Percentiles rank a stretch among this genome's conserved stretches.
Conservation (phyloP, 2,113 vertebrate genomes). For the Sinocyclocheilus anshuiensis region DNA sequence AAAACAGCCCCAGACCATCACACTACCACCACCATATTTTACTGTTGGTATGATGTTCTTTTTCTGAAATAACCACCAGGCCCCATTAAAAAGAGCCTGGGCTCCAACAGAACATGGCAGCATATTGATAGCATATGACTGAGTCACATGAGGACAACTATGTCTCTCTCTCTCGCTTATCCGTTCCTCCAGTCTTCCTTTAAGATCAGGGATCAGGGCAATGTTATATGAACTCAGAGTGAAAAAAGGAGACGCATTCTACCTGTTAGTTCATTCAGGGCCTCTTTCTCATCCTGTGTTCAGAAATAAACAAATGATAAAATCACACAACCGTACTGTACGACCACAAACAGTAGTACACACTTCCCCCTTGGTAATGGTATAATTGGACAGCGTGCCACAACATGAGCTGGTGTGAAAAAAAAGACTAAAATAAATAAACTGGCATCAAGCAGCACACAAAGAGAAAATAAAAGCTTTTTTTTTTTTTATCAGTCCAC, state of each 20-base stretch:
- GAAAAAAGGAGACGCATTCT: neutral
- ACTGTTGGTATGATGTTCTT: too few species aligned
- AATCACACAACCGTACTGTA: slow-evolving; percentile 12
- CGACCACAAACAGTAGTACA: slow-evolving; percentile 4
- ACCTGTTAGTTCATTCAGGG: neutral
- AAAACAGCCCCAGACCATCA: too few species aligned
- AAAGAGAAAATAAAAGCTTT: slow-evolving; percentile 4
- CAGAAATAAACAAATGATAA: slow-evolving; percentile 10
- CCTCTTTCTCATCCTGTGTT: neutral
- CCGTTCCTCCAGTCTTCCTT: neutral
- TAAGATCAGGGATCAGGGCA: slow-evolving; percentile 53
- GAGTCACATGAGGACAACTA: slow-evolving; percentile 68
- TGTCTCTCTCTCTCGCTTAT: slow-evolving; percentile 25
- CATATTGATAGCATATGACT: slow-evolving; percentile 69
- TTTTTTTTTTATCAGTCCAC: neutral
- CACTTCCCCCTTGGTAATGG: slow-evolving; percentile 15
- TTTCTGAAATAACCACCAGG: slow-evolving; percentile 61
- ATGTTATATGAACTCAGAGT: slow-evolving; percentile 24
- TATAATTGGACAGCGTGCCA: slow-evolving; percentile 20
- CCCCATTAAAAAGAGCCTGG: slow-evolving; percentile 60
- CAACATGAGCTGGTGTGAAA: slow-evolving; percentile 30
- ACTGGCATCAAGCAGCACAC: neutral
- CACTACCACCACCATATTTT: too few species aligned
- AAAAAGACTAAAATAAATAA: neutral
- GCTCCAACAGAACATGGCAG: slow-evolving; percentile 62